These are phyloP conservation scores for Synergus umbraculus DNA, from an alignment of 2,888 invertebrate species.

Conservation along the genomic window DNA sequence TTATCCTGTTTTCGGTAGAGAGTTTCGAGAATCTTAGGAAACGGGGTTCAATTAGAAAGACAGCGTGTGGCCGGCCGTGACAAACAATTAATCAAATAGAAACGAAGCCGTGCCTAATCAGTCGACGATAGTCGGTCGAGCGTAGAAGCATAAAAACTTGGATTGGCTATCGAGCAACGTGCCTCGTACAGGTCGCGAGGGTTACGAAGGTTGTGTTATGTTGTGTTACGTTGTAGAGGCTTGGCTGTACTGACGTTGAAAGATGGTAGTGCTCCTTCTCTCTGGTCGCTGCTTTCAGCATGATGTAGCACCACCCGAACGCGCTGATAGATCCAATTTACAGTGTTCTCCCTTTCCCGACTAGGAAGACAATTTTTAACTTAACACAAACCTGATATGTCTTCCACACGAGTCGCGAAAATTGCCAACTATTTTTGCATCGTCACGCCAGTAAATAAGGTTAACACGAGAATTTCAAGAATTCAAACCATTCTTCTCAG, in stretches of 20 bases:
- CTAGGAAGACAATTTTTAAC: slow-evolving; percentile 64
- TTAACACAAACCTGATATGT: slow-evolving; percentile 50
- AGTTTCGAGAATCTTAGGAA: not conserved
- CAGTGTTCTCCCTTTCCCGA: slow-evolving; percentile 59
- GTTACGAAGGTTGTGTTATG: slow-evolving; percentile 60
- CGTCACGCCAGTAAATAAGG: slow-evolving; percentile 27
- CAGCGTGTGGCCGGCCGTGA: slow-evolving; percentile 44
- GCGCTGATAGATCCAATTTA: slow-evolving; percentile 77
- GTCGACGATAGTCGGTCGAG: slow-evolving; percentile 62
- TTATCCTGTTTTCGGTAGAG: not conserved
- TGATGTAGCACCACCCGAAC: slow-evolving; percentile 76
- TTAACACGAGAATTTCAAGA: slow-evolving; percentile 22
- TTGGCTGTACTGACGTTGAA: slow-evolving; percentile 73
- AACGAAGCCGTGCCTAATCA: slow-evolving; percentile 68
- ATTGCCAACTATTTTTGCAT: slow-evolving; percentile 35
- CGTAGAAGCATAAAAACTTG: slow-evolving; percentile 63
- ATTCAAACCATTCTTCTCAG: slow-evolving; percentile 11
- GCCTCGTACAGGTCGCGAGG: slow-evolving; percentile 52
- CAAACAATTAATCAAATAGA: slow-evolving; percentile 68
- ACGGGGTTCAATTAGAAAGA: not conserved
- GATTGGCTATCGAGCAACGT: slow-evolving; percentile 64
- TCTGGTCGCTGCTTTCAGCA: slow-evolving; percentile 72
- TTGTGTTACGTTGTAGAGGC: slow-evolving; percentile 58
- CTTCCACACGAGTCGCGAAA: not conserved
- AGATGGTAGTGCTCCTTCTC: slow-evolving; percentile 74